Percentiles rank a stretch among this genome's conserved stretches.
phyloP scores from a whole-genome alignment of 2,113 vertebrate genomes.

The Lepus timidus region DNA sequence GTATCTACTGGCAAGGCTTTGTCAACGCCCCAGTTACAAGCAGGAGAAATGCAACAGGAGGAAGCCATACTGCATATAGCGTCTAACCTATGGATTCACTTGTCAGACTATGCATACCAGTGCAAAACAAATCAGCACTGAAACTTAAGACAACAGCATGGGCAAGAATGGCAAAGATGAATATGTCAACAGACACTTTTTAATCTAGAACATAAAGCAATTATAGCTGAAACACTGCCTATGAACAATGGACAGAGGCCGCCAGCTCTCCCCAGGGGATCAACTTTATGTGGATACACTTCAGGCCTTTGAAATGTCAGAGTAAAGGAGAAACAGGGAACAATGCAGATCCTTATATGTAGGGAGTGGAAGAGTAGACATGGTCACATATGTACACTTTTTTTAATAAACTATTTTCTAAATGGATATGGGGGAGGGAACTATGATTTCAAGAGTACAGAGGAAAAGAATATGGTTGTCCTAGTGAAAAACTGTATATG shows the following conservation, averaged over 20 bases:
- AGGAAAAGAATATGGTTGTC: not conserved
- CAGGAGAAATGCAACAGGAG: conserved; percentile 13
- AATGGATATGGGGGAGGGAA: not conserved
- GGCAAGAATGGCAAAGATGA: not conserved
- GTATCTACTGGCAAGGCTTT: not conserved
- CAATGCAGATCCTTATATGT: not conserved
- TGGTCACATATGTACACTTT: not conserved
- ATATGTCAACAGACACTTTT: not conserved
- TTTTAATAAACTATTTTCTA: conserved; percentile 44
- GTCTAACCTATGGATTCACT: not conserved
- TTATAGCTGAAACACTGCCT: not conserved
- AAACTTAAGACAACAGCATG: not conserved
- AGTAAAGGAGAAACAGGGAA: not conserved
- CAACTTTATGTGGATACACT: not conserved
- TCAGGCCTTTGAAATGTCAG: conserved; percentile 30
- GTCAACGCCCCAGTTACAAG: not conserved
- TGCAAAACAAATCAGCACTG: not conserved
- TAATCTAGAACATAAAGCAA: conserved; percentile 17
- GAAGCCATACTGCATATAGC: not conserved
- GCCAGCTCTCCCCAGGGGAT: not conserved
- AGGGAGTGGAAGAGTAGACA: not conserved
- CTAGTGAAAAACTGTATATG: not conserved
- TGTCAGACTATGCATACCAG: not conserved
- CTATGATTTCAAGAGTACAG: conserved; percentile 10
- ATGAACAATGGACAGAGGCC: not conserved